These are phyloP conservation scores for Tubulanus polymorphus DNA, from an alignment of 2,888 invertebrate species.

Conservation along the genomic window DNA sequence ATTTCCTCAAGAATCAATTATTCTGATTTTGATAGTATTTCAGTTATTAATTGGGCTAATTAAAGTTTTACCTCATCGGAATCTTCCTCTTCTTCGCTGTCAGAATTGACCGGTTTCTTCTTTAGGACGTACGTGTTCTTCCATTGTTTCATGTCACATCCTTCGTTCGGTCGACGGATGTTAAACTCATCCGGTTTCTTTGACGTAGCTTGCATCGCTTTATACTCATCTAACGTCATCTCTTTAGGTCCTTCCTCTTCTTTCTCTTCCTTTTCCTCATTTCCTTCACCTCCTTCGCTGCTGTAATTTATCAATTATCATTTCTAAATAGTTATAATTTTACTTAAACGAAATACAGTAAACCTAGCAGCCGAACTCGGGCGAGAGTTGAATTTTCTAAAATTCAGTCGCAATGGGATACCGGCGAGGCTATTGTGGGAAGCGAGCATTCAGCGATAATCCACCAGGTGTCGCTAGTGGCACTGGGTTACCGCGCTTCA, in stretches of 20 bases:
- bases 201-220: conserved; percentile 71
- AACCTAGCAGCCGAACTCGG: too few relatives aligned
- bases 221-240: conserved; percentile 92
- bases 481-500: too few relatives aligned
- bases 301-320: not conserved
- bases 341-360: too few relatives aligned
- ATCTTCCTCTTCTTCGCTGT: conserved; percentile 52
- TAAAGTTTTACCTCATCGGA: conserved; percentile 57
- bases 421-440: too few relatives aligned
- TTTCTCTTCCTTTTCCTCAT: conserved; percentile 34
- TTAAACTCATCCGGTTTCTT: conserved; percentile 84
- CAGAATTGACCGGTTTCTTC: conserved; percentile 72
- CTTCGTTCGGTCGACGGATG: conserved; percentile 89
- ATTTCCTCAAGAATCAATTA: too few relatives aligned
- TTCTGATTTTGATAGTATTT: too few relatives aligned
- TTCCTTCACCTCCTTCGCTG: conserved; percentile 20
- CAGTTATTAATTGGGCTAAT: not conserved
- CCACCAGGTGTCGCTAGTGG: too few relatives aligned
- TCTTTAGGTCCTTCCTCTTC: conserved; percentile 77
- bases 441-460: too few relatives aligned
- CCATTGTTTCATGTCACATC: conserved; percentile 77
- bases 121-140: conserved; percentile 50
- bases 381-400: too few relatives aligned
- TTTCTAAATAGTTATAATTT: too few relatives aligned
- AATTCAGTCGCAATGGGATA: too few relatives aligned